A percentile compares a stretch with the other conserved stretches of the same genome.
phyloP scores from a whole-genome alignment of 2,797 vertebrate genomes.

The Semotilus atromaculatus region DNA sequence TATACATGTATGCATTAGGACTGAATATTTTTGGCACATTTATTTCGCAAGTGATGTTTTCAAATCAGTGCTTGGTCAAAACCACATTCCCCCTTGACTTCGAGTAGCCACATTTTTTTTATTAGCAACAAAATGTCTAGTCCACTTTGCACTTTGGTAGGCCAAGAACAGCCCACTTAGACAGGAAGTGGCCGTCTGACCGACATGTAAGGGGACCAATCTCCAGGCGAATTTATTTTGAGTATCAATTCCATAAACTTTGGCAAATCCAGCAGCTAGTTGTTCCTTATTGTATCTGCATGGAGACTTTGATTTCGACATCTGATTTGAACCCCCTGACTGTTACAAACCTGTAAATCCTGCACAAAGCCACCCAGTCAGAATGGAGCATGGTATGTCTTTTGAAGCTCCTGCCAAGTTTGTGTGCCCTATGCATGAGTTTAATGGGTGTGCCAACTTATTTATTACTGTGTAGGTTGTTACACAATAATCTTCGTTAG shows the following conservation, averaged over 20 bases:
- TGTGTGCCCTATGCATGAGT: background rate
- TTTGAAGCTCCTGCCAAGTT: background rate
- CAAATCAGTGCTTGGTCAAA: constrained; percentile 72
- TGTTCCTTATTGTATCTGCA: background rate
- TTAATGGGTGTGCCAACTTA: constrained; percentile 54
- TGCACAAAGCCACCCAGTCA: background rate
- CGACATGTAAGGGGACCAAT: background rate
- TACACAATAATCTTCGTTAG: constrained; percentile 53
- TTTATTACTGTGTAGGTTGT: constrained; percentile 66
- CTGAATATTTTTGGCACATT: constrained; percentile 70
- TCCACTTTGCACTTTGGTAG: constrained; percentile 11
- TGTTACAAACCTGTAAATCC: background rate
- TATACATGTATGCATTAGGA: constrained; percentile 62
- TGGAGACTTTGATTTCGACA: background rate
- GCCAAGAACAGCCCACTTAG: constrained; percentile 26
- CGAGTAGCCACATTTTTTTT: constrained; percentile 1
- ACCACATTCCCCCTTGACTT: constrained; percentile 65
- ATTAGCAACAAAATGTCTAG: constrained; percentile 7
- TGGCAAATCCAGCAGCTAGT: background rate
- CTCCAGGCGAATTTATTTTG: background rate
- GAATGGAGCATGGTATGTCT: background rate
- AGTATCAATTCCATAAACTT: background rate
- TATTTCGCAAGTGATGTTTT: constrained; percentile 69
- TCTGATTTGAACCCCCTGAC: background rate
- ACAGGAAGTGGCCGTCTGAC: constrained; percentile 19